phyloP scores from a whole-genome alignment of 2,888 invertebrate species.

The Piscicola geometra region DNA sequence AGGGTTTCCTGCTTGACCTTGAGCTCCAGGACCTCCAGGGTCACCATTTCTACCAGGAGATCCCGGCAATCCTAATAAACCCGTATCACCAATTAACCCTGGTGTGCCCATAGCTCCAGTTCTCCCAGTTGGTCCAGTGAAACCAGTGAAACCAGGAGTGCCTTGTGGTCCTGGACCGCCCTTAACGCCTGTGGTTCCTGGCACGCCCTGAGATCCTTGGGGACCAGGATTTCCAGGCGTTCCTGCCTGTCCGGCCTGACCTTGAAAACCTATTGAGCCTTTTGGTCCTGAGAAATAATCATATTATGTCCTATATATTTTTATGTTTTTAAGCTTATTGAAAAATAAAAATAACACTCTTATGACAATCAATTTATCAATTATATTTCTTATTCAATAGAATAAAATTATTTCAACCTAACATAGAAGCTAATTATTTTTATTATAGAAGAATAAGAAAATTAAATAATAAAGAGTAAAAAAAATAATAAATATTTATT shows the following conservation, averaged over 20 bases:
- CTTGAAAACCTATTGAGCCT: background rate
- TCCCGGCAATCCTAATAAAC: background rate
- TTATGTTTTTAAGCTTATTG: too few species aligned
- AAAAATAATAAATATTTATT: too few species aligned
- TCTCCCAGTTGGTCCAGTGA: conserved; percentile 4
- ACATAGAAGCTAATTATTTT: too few species aligned
- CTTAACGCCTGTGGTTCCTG: conserved; percentile 4
- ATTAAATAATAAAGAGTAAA: background rate
- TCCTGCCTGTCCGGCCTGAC: background rate
- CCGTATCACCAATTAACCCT: conserved; percentile 5
- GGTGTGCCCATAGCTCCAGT: background rate
- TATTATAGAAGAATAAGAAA: too few species aligned
- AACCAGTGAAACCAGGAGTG: background rate
- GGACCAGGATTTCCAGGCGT: background rate
- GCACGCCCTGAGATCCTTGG: background rate
- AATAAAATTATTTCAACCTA: too few species aligned
- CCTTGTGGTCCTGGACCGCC: background rate
- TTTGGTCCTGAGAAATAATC: background rate
- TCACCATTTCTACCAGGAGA: background rate
- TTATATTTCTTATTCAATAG: too few species aligned
- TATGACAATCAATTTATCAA: too few species aligned
- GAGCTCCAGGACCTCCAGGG: background rate
- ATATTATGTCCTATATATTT: too few species aligned
- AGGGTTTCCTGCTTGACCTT: background rate
- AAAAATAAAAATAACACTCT: too few species aligned